A percentile compares a stretch with the other conserved stretches of the same genome.
Conservation (phyloP, 2,888 invertebrate genomes). For the Sepiola atlantica region DNA sequence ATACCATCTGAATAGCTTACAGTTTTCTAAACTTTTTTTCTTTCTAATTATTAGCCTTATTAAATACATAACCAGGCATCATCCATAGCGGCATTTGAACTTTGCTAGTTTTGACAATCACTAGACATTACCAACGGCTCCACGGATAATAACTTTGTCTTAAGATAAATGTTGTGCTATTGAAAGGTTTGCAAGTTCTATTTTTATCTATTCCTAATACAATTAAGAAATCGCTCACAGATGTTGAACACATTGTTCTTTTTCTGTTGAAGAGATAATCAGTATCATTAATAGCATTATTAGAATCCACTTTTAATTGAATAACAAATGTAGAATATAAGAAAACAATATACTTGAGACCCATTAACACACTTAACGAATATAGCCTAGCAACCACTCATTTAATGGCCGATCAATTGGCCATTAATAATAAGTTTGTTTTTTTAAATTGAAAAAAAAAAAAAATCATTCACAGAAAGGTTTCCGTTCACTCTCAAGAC, state of each 20-base stretch:
- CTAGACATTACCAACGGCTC: no score
- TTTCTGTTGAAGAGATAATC: background rate
- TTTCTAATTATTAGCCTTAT: no score
- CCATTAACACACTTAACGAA: background rate
- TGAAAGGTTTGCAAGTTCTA: background rate
- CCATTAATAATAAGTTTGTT: no score
- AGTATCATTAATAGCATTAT: background rate
- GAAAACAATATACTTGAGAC: background rate
- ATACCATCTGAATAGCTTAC: no score
- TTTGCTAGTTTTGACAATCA: no score
- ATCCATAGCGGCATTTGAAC: no score
- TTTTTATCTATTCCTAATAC: background rate
- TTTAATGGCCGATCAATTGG: background rate
- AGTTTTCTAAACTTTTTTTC: no score
- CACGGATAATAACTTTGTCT: no score
- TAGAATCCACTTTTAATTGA: background rate
- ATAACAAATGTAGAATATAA: background rate
- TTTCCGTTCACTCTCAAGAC: no score
- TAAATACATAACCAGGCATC: no score
- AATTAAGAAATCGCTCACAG: background rate
- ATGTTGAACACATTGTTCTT: background rate
- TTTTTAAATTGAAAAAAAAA: no score
- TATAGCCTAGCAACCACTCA: background rate
- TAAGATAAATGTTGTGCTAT: background rate
- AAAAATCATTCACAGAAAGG: slow-evolving; percentile 1